Evolutionary conservation across 2,113 vertebrate genomes (phyloP).

Genomic region (Neotoma lepida): DNA sequence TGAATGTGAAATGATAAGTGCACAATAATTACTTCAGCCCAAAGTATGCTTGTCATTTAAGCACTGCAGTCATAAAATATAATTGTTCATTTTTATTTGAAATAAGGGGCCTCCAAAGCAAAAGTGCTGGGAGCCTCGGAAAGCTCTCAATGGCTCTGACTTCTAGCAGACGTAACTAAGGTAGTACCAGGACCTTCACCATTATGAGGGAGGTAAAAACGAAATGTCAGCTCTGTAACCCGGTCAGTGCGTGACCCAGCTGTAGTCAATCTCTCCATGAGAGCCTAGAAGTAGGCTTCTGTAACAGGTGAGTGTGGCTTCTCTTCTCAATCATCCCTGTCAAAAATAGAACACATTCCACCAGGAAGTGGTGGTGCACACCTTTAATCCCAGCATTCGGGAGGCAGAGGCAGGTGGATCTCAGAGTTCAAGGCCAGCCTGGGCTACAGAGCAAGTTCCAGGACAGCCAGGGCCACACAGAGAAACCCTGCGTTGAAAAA

Average conservation of each 20-base stretch:
- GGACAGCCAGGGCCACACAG: background rate
- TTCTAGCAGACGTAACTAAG: too few species aligned
- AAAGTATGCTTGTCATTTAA: conserved; percentile 8
- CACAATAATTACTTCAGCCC: background rate
- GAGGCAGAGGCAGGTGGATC: too few species aligned
- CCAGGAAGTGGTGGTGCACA: too few species aligned
- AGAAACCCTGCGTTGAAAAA: background rate
- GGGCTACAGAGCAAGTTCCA: too few species aligned
- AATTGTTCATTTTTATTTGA: background rate
- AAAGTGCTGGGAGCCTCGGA: background rate
- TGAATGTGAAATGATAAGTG: background rate
- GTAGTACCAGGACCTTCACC: background rate
- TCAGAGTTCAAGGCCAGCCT: too few species aligned
- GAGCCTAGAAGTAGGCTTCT: background rate
- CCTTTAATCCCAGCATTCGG: too few species aligned
- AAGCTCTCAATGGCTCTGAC: background rate
- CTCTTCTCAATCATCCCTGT: background rate
- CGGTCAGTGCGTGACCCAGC: background rate
- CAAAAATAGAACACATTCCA: background rate
- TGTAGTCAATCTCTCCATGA: background rate
- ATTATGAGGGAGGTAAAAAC: background rate
- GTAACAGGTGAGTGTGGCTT: background rate
- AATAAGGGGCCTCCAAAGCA: background rate
- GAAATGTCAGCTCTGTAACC: background rate
- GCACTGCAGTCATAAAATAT: background rate